Evolutionary conservation across 2,797 vertebrate species (phyloP).

Genomic region (Esox masquinongy): DNA sequence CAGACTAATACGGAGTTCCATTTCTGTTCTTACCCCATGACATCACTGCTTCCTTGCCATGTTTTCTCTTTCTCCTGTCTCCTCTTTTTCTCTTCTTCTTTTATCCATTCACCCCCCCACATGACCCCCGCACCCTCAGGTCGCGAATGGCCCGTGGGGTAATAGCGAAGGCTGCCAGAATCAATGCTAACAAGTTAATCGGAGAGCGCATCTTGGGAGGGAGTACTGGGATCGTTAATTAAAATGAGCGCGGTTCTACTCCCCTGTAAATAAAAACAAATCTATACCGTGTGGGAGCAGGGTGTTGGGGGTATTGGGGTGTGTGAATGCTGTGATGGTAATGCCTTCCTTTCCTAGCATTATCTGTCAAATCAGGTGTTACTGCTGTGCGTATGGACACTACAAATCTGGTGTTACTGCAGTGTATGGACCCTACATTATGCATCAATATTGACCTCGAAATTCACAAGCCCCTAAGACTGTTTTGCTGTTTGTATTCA

Average conservation of each 20-base stretch:
- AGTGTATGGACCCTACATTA: too few species aligned
- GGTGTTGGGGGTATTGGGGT: neutral
- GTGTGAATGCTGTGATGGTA: too few species aligned
- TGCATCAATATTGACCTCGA: too few species aligned
- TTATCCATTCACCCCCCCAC: too few species aligned
- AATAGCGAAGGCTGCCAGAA: slow-evolving; percentile 55
- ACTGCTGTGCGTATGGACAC: too few species aligned
- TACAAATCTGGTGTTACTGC: too few species aligned
- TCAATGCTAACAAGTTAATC: slow-evolving; percentile 71
- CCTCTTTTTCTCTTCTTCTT: too few species aligned
- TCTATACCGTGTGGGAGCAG: slow-evolving; percentile 23
- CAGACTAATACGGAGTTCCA: neutral
- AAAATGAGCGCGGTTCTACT: slow-evolving; percentile 56
- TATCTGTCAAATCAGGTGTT: too few species aligned
- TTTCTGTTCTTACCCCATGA: neutral
- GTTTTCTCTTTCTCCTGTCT: neutral
- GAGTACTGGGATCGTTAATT: slow-evolving; percentile 63
- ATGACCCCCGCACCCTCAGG: slow-evolving; percentile 25
- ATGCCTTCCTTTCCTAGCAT: neutral
- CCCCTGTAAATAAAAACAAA: slow-evolving; percentile 50
- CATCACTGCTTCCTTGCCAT: neutral
- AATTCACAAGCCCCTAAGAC: too few species aligned
- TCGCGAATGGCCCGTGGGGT: slow-evolving; percentile 17
- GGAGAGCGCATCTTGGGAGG: slow-evolving; percentile 58
- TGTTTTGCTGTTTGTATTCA: too few species aligned